Evolutionary conservation across 2,797 vertebrate species (phyloP), one percentile per base, ranked within the genome.

Genomic region (Peromyscus attwateri): DNA sequence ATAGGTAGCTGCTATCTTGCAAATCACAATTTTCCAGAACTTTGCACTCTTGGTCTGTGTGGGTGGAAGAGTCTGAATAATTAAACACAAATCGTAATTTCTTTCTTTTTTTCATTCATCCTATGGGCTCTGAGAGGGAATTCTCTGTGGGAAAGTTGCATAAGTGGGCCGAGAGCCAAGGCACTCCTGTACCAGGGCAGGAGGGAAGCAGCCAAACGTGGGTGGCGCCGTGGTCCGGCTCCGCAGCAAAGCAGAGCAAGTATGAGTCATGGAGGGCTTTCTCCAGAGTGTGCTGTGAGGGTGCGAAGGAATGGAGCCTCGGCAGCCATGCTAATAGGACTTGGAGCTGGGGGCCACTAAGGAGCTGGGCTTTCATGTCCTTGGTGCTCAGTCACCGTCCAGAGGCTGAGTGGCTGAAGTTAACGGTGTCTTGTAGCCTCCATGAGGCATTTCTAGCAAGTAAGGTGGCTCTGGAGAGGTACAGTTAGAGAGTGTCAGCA

Each of bases 41-140:
- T 97, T 97, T 95, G 87, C 66, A 43, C 83, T 75, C 76, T 92
- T 94, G 73, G 83, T 85, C 95, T 40, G 31, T 79, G 79, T 95
- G 87, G 89, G 62, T 87, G 16, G 89, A 91, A 79, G 96, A 94
- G 68, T 76, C 93, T 97, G 80, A 97, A 94, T 96, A 94, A 97
- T 96, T 97, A 94, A 97, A 93, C 34, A 68, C 87, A 70, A 19
- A 11, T 66, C 90, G n/a, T 95, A 40, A 92, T 89, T 94, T 66
- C 12, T 2, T 43, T 81, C 79, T 91, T 25, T n/a, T 25, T 25
- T 64, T 94, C 93, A 82, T 0, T 0, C 46, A 11, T 92, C 73
- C 52, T 70, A 1, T n/a, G 82, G 91, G 71, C 71, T 60, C 75
- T 29, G 43, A 66, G 8, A 68, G 31, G 82, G 89, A 77, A 37